Evolutionary conservation across 2,888 invertebrate genomes (phyloP).

Genomic region (Augiades crinisus): DNA sequence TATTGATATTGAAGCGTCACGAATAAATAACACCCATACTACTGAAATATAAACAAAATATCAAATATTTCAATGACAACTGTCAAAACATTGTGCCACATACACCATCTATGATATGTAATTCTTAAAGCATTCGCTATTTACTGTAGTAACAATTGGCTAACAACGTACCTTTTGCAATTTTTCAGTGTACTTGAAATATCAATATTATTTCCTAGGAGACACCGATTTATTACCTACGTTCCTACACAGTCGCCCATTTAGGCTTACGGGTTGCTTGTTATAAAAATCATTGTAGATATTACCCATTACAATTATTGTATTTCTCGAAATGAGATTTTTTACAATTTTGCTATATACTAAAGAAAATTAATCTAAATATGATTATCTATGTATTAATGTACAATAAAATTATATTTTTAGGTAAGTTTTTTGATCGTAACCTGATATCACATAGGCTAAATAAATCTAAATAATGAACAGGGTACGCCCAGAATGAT

Average conservation of each 20-base stretch:
- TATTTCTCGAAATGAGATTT: too few species aligned
- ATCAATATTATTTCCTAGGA: conserved; percentile 79
- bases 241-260: conserved; percentile 61
- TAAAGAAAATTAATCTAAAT: too few species aligned
- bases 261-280: conserved; percentile 47
- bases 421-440: too few species aligned
- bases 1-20: conserved; percentile 10
- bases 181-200: conserved; percentile 46
- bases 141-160: conserved; percentile 16
- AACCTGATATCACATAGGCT: too few species aligned
- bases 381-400: too few species aligned
- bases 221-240: conserved; percentile 77
- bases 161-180: conserved; percentile 45
- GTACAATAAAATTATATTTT: too few species aligned
- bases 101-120: conserved; percentile 43
- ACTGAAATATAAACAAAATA: conserved; percentile 78
- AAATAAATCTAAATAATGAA: too few species aligned
- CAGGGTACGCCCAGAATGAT: too few species aligned
- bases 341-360: too few species aligned
- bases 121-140: conserved; percentile 26
- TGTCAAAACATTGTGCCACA: conserved; percentile 79
- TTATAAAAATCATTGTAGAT: too few species aligned
- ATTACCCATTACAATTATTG: too few species aligned
- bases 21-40: conserved; percentile 37
- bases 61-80: conserved; percentile 62